Conservation (phyloP, 1,140 invertebrate species). For the Adelges cooleyi region DNA sequence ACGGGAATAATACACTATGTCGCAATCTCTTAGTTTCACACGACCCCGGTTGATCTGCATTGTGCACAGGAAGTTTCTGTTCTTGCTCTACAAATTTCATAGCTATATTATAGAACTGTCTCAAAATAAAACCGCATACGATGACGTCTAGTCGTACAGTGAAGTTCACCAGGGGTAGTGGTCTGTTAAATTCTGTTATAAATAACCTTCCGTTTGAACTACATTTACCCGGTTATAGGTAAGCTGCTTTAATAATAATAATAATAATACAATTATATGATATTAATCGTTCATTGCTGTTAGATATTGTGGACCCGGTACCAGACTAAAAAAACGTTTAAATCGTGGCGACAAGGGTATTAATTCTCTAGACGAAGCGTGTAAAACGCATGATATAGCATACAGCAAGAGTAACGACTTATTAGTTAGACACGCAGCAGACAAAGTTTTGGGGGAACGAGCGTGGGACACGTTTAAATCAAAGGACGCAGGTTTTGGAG, state of each 20-base stretch:
- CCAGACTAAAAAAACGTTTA: constrained; percentile 39
- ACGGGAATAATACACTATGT: not conserved
- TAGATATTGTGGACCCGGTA: constrained; percentile 41
- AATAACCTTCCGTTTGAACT: constrained; percentile 40
- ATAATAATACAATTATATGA: constrained; percentile 32
- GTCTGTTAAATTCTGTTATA: constrained; percentile 37
- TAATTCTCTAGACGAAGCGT: constrained; percentile 39
- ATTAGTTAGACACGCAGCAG: constrained; percentile 37
- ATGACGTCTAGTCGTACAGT: not conserved
- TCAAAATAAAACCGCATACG: not conserved
- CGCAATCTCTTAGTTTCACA: not conserved
- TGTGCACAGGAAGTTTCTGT: not conserved
- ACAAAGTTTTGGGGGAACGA: constrained; percentile 37
- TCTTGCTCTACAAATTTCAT: not conserved
- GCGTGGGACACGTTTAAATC: constrained; percentile 38
- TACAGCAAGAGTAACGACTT: constrained; percentile 36
- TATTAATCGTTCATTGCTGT: constrained; percentile 34
- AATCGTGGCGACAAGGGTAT: constrained; percentile 35
- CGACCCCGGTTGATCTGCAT: not conserved
- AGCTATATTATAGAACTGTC: not conserved
- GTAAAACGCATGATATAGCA: constrained; percentile 40
- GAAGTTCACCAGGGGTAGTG: constrained; percentile 26
- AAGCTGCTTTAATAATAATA: not conserved
- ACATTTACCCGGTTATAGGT: constrained; percentile 38
- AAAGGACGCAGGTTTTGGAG: constrained; percentile 36